A percentile compares a stretch with the other conserved stretches of the same genome.
Conservation (phyloP, 2,888 invertebrate genomes). For the Keiferia lycopersicella region DNA sequence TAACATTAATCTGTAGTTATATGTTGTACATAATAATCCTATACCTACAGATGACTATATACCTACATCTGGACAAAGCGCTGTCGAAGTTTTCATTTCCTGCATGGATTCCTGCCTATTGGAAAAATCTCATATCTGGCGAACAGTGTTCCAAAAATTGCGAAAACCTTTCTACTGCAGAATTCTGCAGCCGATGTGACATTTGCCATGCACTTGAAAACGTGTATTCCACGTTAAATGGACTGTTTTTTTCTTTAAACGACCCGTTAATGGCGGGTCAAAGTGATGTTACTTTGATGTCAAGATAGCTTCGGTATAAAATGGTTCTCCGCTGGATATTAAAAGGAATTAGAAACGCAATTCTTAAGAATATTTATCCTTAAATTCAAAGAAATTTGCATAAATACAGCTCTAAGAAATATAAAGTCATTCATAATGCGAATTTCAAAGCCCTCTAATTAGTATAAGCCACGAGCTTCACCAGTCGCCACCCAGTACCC, state of each 20-base stretch:
- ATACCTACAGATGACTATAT: too few relatives aligned
- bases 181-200: conserved; percentile 1
- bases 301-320: background rate
- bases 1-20: too few relatives aligned
- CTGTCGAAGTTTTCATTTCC: background rate
- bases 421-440: background rate
- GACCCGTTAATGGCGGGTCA: conserved; percentile 4
- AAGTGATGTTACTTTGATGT: background rate
- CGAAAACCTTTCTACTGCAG: background rate
- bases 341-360: background rate
- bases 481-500: background rate
- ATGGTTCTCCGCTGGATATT: background rate
- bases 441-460: background rate
- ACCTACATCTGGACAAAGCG: background rate
- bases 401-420: background rate
- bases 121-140: conserved; percentile 4
- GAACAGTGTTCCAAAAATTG: background rate
- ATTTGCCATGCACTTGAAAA: background rate
- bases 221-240: conserved; percentile 10
- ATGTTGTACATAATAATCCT: too few relatives aligned
- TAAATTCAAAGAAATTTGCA: background rate
- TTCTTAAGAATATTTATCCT: background rate
- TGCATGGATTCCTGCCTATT: background rate
- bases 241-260: conserved; percentile 12
- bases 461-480: background rate